Evolutionary conservation across 2,797 vertebrate species (phyloP).

Genomic region (Enteromius anoplus): DNA sequence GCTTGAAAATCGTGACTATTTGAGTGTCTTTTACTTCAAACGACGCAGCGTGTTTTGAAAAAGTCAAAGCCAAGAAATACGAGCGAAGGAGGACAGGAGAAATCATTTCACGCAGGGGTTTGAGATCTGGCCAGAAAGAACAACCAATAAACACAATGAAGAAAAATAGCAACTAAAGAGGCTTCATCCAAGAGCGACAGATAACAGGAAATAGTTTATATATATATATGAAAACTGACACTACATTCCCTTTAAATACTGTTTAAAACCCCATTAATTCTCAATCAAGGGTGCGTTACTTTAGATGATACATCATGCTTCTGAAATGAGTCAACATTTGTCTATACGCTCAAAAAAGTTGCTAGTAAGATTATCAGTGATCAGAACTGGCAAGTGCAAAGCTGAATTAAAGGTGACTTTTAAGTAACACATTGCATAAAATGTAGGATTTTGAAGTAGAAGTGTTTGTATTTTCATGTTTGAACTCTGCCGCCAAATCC

Average conservation of each 20-base stretch:
- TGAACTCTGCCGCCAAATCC: background rate
- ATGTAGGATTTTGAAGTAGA: background rate
- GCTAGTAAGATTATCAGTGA: background rate
- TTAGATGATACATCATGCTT: background rate
- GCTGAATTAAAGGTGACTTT: background rate
- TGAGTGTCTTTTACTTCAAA: constrained; percentile 50
- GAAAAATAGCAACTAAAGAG: background rate
- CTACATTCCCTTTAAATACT: background rate
- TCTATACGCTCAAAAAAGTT: background rate
- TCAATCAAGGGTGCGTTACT: background rate
- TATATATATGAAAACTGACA: background rate
- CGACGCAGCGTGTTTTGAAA: constrained; percentile 56
- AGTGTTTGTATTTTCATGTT: background rate
- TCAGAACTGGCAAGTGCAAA: background rate
- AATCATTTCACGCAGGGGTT: constrained; percentile 7
- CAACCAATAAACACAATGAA: constrained; percentile 16
- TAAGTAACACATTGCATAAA: background rate
- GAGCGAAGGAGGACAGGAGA: constrained; percentile 26
- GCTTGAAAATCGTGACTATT: constrained; percentile 61
- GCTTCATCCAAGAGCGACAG: background rate
- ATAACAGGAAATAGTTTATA: constrained; percentile 23
- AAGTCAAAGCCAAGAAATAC: constrained; percentile 19
- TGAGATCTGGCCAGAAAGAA: constrained; percentile 14
- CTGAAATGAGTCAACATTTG: background rate
- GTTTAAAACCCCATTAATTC: background rate